Evolutionary conservation across 2,113 vertebrate genomes (phyloP).

Genomic region (Euleptes europaea): DNA sequence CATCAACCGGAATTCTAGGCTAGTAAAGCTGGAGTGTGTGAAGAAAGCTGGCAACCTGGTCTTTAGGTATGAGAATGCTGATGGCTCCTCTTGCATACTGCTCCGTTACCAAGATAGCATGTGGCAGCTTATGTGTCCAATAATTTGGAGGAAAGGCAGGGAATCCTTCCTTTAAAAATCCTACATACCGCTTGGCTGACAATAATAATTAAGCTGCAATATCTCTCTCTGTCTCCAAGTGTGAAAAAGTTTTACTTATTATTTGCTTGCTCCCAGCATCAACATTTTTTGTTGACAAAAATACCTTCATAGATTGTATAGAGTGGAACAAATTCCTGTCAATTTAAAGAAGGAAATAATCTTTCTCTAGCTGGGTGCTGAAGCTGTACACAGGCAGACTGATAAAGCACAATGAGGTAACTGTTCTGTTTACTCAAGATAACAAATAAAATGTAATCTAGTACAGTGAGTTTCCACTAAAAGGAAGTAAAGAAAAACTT

Average conservation of each 20-base stretch:
- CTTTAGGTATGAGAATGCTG: not conserved
- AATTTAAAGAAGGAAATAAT: not conserved
- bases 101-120: not conserved
- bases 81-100: not conserved
- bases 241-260: not conserved
- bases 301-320: not conserved
- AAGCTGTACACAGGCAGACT: not conserved
- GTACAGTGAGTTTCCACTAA: not conserved
- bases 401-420: not conserved
- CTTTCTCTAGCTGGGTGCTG: not conserved
- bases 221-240: not conserved
- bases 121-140: not conserved
- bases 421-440: not conserved
- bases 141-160: not conserved
- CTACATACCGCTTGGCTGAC: not conserved
- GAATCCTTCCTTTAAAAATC: not conserved
- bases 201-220: not conserved
- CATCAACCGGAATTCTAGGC: no score
- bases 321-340: not conserved
- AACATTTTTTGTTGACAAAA: not conserved
- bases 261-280: not conserved
- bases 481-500: constrained; percentile 33
- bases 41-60: no score
- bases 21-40: no score
- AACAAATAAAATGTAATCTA: not conserved